phyloP scores from a whole-genome alignment of 2,113 vertebrate genomes.

The Xyliphius kryptos region DNA sequence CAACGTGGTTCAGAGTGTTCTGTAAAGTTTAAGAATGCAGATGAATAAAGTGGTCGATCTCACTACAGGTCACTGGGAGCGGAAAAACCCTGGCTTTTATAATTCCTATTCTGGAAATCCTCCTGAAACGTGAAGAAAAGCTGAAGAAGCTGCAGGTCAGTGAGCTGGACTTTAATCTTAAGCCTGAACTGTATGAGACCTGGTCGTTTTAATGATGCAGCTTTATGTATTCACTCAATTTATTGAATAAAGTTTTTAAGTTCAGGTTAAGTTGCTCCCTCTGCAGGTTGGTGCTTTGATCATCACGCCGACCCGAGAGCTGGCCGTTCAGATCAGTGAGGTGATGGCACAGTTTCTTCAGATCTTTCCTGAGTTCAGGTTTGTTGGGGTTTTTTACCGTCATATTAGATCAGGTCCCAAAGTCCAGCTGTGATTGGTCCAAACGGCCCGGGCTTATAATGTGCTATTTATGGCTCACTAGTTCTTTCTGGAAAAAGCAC shows the following conservation, averaged over 20 bases:
- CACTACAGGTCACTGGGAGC: constrained; percentile 87
- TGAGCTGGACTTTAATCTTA: background rate
- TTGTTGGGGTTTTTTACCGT: constrained; percentile 22
- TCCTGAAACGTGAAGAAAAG: constrained; percentile 81
- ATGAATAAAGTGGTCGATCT: too few relatives aligned
- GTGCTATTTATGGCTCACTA: too few relatives aligned
- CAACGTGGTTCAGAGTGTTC: too few relatives aligned
- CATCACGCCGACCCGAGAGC: constrained; percentile 87
- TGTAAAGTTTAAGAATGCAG: too few relatives aligned
- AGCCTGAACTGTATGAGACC: too few relatives aligned
- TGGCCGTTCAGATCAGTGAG: constrained; percentile 88
- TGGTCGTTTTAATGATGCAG: too few relatives aligned
- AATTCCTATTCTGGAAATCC: constrained; percentile 86
- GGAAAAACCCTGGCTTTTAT: constrained; percentile 94
- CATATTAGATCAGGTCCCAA: background rate
- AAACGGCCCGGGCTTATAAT: too few relatives aligned
- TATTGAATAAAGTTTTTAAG: too few relatives aligned
- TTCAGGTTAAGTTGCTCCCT: too few relatives aligned
- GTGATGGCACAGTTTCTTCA: constrained; percentile 77
- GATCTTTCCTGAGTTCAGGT: constrained; percentile 84
- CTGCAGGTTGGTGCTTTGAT: constrained; percentile 85
- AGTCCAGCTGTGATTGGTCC: too few relatives aligned
- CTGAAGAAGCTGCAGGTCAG: constrained; percentile 86
- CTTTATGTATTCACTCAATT: too few relatives aligned
- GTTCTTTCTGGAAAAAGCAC: too few relatives aligned